A percentile compares a stretch with the other conserved stretches of the same genome.
Conservation (phyloP, 2,113 vertebrate species). For the Dasyurus viverrinus region DNA sequence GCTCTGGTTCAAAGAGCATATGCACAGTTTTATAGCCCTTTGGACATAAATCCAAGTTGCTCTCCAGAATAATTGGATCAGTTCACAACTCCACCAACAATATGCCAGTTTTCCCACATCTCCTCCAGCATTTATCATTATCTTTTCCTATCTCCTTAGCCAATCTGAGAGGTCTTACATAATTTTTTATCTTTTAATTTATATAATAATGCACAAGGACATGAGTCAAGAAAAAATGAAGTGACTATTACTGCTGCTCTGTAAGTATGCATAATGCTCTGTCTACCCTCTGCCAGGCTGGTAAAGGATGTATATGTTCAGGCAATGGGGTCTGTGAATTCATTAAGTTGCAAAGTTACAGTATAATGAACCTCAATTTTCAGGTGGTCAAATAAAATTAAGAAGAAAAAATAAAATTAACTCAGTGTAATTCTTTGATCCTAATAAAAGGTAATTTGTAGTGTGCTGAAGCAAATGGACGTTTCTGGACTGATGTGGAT, state of each 20-base stretch:
- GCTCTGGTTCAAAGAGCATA: no score
- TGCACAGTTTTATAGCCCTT: no score
- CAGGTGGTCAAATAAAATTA: slow-evolving; percentile 69
- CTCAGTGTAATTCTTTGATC: slow-evolving; percentile 85
- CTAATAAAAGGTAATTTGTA: slow-evolving; percentile 86
- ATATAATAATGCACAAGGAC: no score
- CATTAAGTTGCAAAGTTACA: slow-evolving; percentile 40
- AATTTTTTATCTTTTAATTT: no score
- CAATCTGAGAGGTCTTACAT: no score
- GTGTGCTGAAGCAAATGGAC: slow-evolving; percentile 87
- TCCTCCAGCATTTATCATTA: no score
- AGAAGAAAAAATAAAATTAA: slow-evolving; percentile 83
- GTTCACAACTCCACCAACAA: no score
- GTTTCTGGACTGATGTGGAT: slow-evolving; percentile 91
- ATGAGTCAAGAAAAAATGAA: not conserved
- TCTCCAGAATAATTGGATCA: no score
- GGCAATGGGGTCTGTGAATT: not conserved
- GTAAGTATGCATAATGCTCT: not conserved
- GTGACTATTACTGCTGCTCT: not conserved
- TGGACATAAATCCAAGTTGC: no score
- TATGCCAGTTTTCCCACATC: no score
- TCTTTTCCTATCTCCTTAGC: no score
- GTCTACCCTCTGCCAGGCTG: not conserved
- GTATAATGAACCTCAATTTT: slow-evolving; percentile 70
- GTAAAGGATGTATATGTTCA: not conserved